Evolutionary conservation across 2,888 invertebrate species (phyloP), one percentile per base, ranked within the genome.

Genomic region (Hetaerina titia): DNA sequence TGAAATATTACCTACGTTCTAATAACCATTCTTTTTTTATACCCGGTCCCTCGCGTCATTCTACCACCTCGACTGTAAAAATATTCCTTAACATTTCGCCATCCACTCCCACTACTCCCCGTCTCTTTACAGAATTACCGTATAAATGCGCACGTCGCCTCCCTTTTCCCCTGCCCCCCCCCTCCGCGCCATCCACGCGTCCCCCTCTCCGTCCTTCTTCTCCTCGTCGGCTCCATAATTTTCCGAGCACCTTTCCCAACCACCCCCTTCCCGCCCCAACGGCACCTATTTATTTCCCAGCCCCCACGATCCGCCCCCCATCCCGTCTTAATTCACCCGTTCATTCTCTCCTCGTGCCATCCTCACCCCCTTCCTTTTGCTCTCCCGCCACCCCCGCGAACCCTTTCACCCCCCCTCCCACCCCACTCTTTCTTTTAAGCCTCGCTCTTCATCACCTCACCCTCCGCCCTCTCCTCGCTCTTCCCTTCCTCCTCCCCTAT

Each of bases 271-370:
- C 31, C 88, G 15, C 88, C 25, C 13, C 31, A 31, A 45, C 88
- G 45, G 15, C 88, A 56, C 56, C 19, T 88, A 88, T 45, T 90
- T 60, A 90, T 90, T 90, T 60, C 90, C 90, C 60, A 25, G 4
- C 90, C 60, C 87, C 31, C 87, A 9, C 69, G 22, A 69, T 22
- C 89, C 58, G 57, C 22, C 89, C n/a, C 58, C 63, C 31, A 13
- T 56, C 25, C 9, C 60, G 60, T 90, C 90, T 90, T 90, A 90
- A 90, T 90, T 90, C 90, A 64, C 90, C 45, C 64, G 15, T 89
- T 89, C 89, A 56, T 57, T 22, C 45, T 45, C 45, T 56, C 22
- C 89, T 89, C 19, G 56, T 9, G 13, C 63, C 45, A 8, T 58
- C 89, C n/a, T 9, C 11, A 22, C n/a, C 58, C 58, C 9, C 57